Conservation (phyloP, 2,888 invertebrate genomes). For the Pyrocoelia pectoralis region DNA sequence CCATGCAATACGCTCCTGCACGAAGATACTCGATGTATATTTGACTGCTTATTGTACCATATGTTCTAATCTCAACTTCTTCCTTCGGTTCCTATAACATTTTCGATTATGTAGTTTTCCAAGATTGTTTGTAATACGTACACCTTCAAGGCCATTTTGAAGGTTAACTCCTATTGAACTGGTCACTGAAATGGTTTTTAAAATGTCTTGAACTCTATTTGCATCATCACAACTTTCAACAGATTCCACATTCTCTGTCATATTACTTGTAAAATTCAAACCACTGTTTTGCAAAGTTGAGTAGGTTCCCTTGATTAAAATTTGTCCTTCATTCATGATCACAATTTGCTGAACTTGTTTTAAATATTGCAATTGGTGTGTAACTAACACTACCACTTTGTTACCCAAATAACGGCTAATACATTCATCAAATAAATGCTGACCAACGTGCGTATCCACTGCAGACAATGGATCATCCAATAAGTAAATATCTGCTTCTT, state of each 20-base stretch:
- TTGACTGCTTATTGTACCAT: slow-evolving; percentile 61
- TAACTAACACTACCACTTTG: slow-evolving; percentile 70
- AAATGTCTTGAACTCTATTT: slow-evolving; percentile 23
- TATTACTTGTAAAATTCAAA: slow-evolving; percentile 61
- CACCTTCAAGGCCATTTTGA: background rate
- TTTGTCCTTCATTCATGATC: slow-evolving; percentile 58
- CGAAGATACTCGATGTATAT: slow-evolving; percentile 66
- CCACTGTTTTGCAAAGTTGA: slow-evolving; percentile 57
- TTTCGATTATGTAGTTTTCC: slow-evolving; percentile 8
- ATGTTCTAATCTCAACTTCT: slow-evolving; percentile 62
- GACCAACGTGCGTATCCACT: slow-evolving; percentile 80
- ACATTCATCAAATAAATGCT: slow-evolving; percentile 77
- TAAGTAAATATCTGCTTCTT: slow-evolving; percentile 79
- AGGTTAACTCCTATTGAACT: slow-evolving; percentile 27
- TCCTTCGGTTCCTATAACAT: slow-evolving; percentile 58
- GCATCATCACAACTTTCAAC: background rate
- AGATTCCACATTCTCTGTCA: slow-evolving; percentile 3
- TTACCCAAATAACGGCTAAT: slow-evolving; percentile 66
- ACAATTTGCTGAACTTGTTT: slow-evolving; percentile 55
- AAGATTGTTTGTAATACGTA: background rate
- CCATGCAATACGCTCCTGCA: slow-evolving; percentile 64
- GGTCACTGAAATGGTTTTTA: slow-evolving; percentile 27
- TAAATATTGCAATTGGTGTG: slow-evolving; percentile 76
- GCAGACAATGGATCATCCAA: slow-evolving; percentile 86
- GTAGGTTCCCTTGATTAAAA: slow-evolving; percentile 58